phyloP scores from a whole-genome alignment of 2,113 vertebrate genomes.

The Chamaetylas fuelleborni region DNA sequence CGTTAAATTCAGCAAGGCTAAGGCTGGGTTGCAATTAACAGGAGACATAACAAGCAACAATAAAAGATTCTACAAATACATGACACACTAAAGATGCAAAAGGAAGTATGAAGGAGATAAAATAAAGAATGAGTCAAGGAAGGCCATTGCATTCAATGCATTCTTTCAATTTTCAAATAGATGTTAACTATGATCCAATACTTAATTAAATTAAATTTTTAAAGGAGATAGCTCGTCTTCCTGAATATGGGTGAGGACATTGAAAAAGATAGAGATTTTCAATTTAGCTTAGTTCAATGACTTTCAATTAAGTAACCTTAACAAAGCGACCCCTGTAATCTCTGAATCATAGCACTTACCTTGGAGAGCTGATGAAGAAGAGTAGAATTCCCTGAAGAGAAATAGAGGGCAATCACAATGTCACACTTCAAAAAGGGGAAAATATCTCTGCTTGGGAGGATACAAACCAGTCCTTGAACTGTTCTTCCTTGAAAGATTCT shows the following conservation, averaged over 20 bases:
- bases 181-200: neutral
- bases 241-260: neutral
- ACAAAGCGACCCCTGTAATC: neutral
- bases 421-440: neutral
- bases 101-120: neutral
- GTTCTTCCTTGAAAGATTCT: neutral
- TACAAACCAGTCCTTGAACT: neutral
- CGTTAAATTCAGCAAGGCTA: neutral
- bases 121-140: neutral
- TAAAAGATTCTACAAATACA: neutral
- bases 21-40: neutral
- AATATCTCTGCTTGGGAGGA: neutral
- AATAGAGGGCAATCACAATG: neutral
- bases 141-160: neutral
- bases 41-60: neutral
- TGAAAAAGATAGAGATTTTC: slow-evolving; percentile 1
- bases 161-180: neutral
- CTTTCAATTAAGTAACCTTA: slow-evolving; percentile 11
- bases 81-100: neutral
- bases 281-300: neutral
- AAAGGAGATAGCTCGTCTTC: neutral
- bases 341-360: slow-evolving; percentile 2
- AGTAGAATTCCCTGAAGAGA: neutral
- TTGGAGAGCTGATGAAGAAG: neutral
- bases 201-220: slow-evolving; percentile 3